These are phyloP conservation scores for Dryoscopus gambensis DNA, from an alignment of 2,113 vertebrate species.

Conservation along the genomic window DNA sequence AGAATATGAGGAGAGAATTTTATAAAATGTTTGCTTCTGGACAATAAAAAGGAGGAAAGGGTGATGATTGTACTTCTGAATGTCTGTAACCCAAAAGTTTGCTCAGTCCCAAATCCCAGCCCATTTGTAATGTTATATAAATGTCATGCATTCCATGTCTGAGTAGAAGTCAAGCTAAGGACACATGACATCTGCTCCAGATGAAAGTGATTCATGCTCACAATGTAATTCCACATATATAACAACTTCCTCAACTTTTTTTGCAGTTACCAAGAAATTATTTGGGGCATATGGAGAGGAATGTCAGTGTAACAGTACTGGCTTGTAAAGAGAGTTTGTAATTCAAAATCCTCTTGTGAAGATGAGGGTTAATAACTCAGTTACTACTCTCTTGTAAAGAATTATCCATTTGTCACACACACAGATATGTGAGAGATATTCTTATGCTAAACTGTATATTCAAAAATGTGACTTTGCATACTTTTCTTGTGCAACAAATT, in stretches of 20 bases:
- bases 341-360: neutral
- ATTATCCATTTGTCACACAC: neutral
- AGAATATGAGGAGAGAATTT: conserved; percentile 35
- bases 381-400: neutral
- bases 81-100: neutral
- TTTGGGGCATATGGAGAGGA: neutral
- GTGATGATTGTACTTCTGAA: neutral
- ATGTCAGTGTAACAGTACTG: neutral
- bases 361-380: neutral
- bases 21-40: conserved; percentile 23
- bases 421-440: neutral
- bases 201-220: neutral
- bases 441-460: neutral
- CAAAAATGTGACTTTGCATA: neutral
- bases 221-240: conserved; percentile 1
- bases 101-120: neutral
- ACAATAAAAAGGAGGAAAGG: neutral
- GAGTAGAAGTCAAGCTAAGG: conserved; percentile 27
- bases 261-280: conserved; percentile 15
- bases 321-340: neutral
- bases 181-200: conserved; percentile 37
- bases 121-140: neutral
- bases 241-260: conserved; percentile 27
- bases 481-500: neutral
- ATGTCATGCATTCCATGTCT: neutral